Evolutionary conservation across 2,888 invertebrate genomes (phyloP).

Genomic region (Dromius quadrimaculatus): DNA sequence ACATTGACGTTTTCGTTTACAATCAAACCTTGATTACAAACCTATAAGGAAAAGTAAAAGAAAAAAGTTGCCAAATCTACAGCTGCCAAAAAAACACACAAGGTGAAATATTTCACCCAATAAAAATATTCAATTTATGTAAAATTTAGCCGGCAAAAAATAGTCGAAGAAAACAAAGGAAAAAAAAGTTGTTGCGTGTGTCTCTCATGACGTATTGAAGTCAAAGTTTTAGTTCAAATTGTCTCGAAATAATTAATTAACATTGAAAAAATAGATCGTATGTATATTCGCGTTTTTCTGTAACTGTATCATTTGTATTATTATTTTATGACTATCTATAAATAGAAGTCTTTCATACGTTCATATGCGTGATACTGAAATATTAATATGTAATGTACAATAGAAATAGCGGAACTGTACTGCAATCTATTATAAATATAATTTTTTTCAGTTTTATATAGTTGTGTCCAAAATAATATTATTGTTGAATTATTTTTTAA

Average conservation of each 20-base stretch:
- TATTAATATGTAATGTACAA: conserved; percentile 12
- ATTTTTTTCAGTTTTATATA: no score
- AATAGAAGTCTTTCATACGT: neutral
- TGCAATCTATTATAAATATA: conserved; percentile 15
- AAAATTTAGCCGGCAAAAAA: conserved; percentile 14
- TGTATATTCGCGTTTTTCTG: neutral
- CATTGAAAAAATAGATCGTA: neutral
- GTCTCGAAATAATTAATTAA: conserved; percentile 12
- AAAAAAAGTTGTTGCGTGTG: conserved; percentile 11
- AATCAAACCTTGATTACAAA: conserved; percentile 26
- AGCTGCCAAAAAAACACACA: conserved; percentile 23
- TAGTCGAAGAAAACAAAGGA: conserved; percentile 17
- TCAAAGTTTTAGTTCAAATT: conserved; percentile 11
- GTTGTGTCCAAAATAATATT: no score
- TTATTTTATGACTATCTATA: neutral
- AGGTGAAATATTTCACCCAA: conserved; percentile 39
- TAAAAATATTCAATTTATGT: conserved; percentile 23
- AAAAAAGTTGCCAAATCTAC: conserved; percentile 35
- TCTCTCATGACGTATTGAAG: conserved; percentile 23
- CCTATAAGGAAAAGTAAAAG: conserved; percentile 3
- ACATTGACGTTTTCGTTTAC: conserved; percentile 23
- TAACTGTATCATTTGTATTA: conserved; percentile 20
- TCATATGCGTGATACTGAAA: conserved; percentile 1
- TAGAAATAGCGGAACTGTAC: conserved; percentile 15
- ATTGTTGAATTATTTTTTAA: no score